Evolutionary conservation across 2,888 invertebrate species (phyloP), one percentile per base, ranked within the genome.

Genomic region (Tenthredo notha): DNA sequence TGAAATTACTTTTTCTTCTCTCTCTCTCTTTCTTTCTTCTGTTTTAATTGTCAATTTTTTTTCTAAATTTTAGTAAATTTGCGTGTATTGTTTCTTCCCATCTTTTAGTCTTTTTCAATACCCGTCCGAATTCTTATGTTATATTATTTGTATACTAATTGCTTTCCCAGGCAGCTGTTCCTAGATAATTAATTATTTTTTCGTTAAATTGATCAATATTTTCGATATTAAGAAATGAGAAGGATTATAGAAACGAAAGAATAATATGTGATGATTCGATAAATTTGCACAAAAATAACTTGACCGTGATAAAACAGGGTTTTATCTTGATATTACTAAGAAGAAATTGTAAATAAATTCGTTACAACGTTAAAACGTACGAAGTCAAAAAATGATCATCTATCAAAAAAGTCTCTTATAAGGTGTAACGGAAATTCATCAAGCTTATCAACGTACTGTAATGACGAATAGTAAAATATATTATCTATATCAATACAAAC

Each of bases 361-460:
- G n/a, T 21, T 9, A 15, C 25, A 74, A 40, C 74, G 43, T 3
- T 74, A n/a, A 74, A 74, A n/a, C n/a, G 21, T n/a, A 43, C 21
- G 43, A 61, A 25, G 25, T 25, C 29, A 33, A 72, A 37, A 33
- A 37, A 72, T 37, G 29, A 72, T 72, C n/a, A 40, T n/a, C 21
- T 4, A 9, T 37, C 37, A n/a, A 72, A 40, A 72, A 33, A 4
- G 21, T 33, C 21, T 40, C 7, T n/a, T n/a, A 37, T 72, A 37
- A 72, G 70, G 70, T 72, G 70, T 72, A 72, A 37, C 70, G 12
- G 70, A 72, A 40, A 72, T 40, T 72, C 40, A n/a, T n/a, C 54
- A n/a, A 54, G 10, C 37, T 37, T 72, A 2, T 21, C 33, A 1
- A 18, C 33, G 7, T 37, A 7, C 37, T 37, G 33, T 67, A 72